Evolutionary conservation across 1,140 invertebrate species (phyloP).

Genomic region (Ceratosolen solmsi): DNA sequence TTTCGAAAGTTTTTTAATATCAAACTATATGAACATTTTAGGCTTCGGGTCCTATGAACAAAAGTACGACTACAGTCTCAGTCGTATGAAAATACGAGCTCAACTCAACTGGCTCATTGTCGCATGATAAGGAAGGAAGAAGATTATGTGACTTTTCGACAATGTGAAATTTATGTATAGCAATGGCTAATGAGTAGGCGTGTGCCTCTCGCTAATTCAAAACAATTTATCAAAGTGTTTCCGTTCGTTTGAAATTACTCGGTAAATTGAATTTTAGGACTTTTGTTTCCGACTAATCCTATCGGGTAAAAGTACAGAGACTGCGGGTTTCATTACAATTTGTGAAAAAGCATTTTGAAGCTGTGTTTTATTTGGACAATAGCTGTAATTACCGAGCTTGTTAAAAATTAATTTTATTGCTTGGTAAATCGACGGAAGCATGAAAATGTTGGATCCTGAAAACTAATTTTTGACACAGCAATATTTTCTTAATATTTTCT

Average conservation of each 20-base stretch:
- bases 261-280: slow-evolving; percentile 43
- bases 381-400: too few relatives aligned
- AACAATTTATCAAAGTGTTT: slow-evolving; percentile 47
- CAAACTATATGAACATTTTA: not conserved
- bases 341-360: slow-evolving; percentile 3
- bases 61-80: not conserved
- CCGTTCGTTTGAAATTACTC: slow-evolving; percentile 25
- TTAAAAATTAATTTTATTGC: not conserved
- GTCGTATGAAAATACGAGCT: not conserved
- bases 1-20: too few relatives aligned
- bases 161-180: slow-evolving; percentile 23
- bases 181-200: slow-evolving; percentile 10
- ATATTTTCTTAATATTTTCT: too few relatives aligned
- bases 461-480: too few relatives aligned
- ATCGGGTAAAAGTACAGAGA: not conserved
- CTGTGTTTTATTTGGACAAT: slow-evolving; percentile 4
- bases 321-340: not conserved
- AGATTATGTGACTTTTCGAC: slow-evolving; percentile 43
- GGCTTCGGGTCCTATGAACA: not conserved
- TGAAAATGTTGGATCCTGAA: too few relatives aligned
- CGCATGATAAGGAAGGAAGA: not conserved
- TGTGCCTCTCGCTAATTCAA: slow-evolving; percentile 26
- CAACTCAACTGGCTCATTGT: slow-evolving; percentile 9
- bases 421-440: too few relatives aligned
- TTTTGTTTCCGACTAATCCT: slow-evolving; percentile 26